Conservation (phyloP, 1,140 invertebrate genomes). For the Ctenoplectra terminalis region DNA sequence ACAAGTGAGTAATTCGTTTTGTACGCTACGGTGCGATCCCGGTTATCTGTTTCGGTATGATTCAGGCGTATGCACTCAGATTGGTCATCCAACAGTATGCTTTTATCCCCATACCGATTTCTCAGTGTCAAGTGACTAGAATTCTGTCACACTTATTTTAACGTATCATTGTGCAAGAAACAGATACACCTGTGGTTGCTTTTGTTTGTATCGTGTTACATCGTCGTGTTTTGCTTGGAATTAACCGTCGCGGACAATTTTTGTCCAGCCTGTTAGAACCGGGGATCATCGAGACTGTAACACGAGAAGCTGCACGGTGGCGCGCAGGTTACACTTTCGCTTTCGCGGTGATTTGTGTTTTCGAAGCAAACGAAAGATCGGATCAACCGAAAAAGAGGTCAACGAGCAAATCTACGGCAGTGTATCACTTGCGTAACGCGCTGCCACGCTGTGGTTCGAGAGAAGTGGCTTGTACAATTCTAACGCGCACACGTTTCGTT, state of each 20-base stretch:
- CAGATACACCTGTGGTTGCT: not conserved
- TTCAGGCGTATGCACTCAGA: no score
- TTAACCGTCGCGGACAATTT: not conserved
- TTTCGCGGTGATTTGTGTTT: conserved; percentile 44
- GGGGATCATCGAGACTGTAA: conserved; percentile 18
- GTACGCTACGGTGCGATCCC: no score
- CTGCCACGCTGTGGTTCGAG: no score
- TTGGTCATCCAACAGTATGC: no score
- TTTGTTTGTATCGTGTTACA: not conserved
- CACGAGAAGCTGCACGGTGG: not conserved
- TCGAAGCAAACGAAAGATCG: conserved; percentile 32
- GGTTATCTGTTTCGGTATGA: no score
- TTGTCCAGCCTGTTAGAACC: not conserved
- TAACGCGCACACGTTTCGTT: not conserved
- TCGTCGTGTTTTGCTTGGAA: not conserved
- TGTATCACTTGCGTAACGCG: conserved; percentile 42
- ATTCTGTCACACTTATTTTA: not conserved
- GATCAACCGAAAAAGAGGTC: conserved; percentile 41
- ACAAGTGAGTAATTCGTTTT: no score
- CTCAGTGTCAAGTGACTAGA: not conserved
- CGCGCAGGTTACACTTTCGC: conserved; percentile 29
- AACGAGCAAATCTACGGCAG: conserved; percentile 46
- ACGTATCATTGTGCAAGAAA: not conserved
- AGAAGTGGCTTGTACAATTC: conserved; percentile 13
- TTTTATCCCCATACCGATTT: not conserved